Base-by-base conservation (phyloP, 2,113 vertebrate genomes). In the Urocynchramus pylzowi region DNA sequence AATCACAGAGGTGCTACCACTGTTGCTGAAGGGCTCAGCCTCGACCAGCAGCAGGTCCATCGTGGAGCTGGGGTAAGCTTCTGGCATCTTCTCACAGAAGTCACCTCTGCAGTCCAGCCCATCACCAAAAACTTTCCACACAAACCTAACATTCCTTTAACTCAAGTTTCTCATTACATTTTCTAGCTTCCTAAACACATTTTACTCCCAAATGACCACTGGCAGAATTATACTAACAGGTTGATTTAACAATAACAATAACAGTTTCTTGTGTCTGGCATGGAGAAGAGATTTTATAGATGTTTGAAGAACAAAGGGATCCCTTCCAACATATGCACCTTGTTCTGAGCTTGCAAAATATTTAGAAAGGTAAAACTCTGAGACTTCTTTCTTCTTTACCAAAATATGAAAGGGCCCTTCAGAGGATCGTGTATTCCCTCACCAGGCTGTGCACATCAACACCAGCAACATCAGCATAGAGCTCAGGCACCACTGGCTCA, bases 401-500 rank as follows among this genome's bases (percentile, higher is more conserved):
- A 90, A 37, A 24, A 41, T 3, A 19, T 16, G 30, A 18, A 71
- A 44, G 13, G 19, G 37, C 41, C 57, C 74, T 86, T 98, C 96
- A 98, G 33, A 98, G 92, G 61, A 98, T 7, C 5, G 96, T 98
- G 61, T 97, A 97, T 60, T 94, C 96, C 13, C 30, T 93, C 88
- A 96, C 77, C 11, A 97, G 65, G 24, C 63, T 96, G 11, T 96
- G 56, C n/a, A 93, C 14, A 3, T 84, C 57, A 75, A 98, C 41
- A 57, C 98, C 98, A 16, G 98, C 98, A 71, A 97, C 84, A 9
- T 35, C 39, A 33, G 97, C 98, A 2, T 98, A 98, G 41, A 98
- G 67, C 37, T 98, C 97, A 33, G 98, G 98, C 41, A 97, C 94
- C 88, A 98, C 93, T 27, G 96, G 42, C 91, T 98, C 98, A 2